These are phyloP conservation scores for Epinotia bilunana DNA, from an alignment of 2,888 invertebrate genomes.

Conservation along the genomic window DNA sequence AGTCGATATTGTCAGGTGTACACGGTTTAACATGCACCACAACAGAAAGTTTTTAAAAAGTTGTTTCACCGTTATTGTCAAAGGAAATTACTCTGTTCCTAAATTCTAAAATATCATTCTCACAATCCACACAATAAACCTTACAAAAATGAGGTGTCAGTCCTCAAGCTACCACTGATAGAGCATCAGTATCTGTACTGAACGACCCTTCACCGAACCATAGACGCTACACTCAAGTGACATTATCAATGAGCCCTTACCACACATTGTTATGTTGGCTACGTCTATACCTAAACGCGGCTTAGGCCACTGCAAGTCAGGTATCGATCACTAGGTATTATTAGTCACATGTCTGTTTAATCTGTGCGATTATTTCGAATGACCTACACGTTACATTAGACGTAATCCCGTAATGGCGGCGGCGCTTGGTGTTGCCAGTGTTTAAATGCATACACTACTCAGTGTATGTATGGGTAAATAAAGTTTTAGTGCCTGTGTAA, in stretches of 20 bases:
- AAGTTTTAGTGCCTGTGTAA: neutral
- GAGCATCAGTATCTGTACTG: conserved; percentile 23
- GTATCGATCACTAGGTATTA: conserved; percentile 74
- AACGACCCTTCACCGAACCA: conserved; percentile 21
- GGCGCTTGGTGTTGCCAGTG: conserved; percentile 67
- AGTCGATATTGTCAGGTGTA: conserved; percentile 22
- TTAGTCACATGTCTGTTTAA: conserved; percentile 62
- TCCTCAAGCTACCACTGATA: neutral
- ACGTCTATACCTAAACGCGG: conserved; percentile 19
- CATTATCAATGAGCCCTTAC: conserved; percentile 38
- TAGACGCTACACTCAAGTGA: conserved; percentile 25
- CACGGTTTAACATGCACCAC: conserved; percentile 29
- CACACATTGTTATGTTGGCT: conserved; percentile 27
- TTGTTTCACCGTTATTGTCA: neutral
- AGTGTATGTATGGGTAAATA: conserved; percentile 37
- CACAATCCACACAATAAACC: neutral
- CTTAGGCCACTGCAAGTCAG: conserved; percentile 46
- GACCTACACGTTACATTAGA: conserved; percentile 80
- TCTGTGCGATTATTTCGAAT: conserved; percentile 83
- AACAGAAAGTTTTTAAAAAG: neutral
- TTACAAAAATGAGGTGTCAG: neutral
- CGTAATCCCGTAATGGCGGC: conserved; percentile 80
- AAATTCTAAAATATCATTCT: neutral
- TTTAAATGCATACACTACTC: conserved; percentile 39
- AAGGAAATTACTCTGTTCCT: neutral